Percentiles rank a stretch among this genome's conserved stretches.
Conservation (phyloP, 2,888 invertebrate genomes). For the Dasysyrphus tricinctus region DNA sequence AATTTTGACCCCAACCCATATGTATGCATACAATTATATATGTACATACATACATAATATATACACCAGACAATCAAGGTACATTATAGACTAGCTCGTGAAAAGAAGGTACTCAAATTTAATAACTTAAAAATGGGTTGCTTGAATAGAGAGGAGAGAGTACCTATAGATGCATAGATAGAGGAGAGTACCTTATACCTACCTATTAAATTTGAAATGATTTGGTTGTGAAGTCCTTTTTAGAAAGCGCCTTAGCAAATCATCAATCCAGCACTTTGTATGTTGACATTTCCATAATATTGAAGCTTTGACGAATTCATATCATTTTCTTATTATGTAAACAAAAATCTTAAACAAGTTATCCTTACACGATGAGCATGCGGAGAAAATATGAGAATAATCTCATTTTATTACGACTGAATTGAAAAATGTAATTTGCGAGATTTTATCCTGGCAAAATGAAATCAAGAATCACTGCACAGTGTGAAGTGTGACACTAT, state of each 20-base stretch:
- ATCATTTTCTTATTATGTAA: not conserved
- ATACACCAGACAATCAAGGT: too few relatives aligned
- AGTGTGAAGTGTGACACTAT: conserved; percentile 30
- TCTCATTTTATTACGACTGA: conserved; percentile 61
- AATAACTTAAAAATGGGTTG: too few relatives aligned
- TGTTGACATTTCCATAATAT: not conserved
- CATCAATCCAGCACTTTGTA: not conserved
- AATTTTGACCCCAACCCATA: too few relatives aligned
- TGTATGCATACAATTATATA: too few relatives aligned
- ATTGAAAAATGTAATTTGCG: conserved; percentile 62
- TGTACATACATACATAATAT: too few relatives aligned
- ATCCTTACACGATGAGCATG: not conserved
- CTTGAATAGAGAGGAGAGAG: too few relatives aligned
- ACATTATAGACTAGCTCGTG: too few relatives aligned
- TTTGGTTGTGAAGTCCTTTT: too few relatives aligned
- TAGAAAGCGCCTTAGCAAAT: not conserved
- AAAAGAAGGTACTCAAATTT: too few relatives aligned
- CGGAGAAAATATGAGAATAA: conserved; percentile 31
- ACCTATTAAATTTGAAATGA: too few relatives aligned
- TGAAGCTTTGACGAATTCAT: not conserved
- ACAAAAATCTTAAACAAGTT: not conserved
- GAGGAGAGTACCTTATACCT: too few relatives aligned
- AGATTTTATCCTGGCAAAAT: conserved; percentile 7
- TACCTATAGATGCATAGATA: too few relatives aligned
- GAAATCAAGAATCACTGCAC: conserved; percentile 47